These are phyloP conservation scores for Himalopsyche anomala DNA, from an alignment of 2,888 invertebrate species.

Conservation along the genomic window DNA sequence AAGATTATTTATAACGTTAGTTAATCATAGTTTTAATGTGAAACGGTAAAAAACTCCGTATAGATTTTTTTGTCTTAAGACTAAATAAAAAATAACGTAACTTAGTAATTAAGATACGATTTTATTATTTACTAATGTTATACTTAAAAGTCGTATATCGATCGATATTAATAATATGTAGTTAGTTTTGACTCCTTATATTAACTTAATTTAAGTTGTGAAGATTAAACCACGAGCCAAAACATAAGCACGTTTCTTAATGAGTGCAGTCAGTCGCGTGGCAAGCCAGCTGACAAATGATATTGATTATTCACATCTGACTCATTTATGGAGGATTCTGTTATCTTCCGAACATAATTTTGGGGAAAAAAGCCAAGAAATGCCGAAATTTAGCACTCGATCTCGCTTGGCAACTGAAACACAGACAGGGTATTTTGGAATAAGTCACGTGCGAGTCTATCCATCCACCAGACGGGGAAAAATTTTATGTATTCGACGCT, in stretches of 20 bases:
- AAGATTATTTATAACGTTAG: too few relatives aligned
- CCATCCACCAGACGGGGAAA: slow-evolving; percentile 45
- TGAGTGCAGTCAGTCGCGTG: slow-evolving; percentile 40
- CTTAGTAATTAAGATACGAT: too few relatives aligned
- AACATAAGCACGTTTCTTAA: slow-evolving; percentile 31
- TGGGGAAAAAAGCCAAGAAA: slow-evolving; percentile 41
- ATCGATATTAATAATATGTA: neutral
- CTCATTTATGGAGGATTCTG: slow-evolving; percentile 36
- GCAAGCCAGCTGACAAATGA: slow-evolving; percentile 27
- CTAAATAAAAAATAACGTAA: too few relatives aligned
- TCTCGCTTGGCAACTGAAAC: slow-evolving; percentile 41
- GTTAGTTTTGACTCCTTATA: neutral
- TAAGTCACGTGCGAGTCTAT: slow-evolving; percentile 49
- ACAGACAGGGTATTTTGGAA: slow-evolving; percentile 47
- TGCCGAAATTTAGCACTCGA: slow-evolving; percentile 31
- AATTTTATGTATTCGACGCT: slow-evolving; percentile 44
- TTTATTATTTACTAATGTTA: neutral
- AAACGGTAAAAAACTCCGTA: too few relatives aligned
- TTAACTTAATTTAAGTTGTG: neutral
- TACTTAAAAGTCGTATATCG: neutral
- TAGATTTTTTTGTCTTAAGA: too few relatives aligned
- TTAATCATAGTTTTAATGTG: too few relatives aligned
- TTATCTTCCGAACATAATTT: neutral
- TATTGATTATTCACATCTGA: slow-evolving; percentile 42
- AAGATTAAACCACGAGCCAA: neutral